A percentile compares a stretch with the other conserved stretches of the same genome.
Conservation (phyloP, 1,140 invertebrate species). For the Gryon sp. region DNA sequence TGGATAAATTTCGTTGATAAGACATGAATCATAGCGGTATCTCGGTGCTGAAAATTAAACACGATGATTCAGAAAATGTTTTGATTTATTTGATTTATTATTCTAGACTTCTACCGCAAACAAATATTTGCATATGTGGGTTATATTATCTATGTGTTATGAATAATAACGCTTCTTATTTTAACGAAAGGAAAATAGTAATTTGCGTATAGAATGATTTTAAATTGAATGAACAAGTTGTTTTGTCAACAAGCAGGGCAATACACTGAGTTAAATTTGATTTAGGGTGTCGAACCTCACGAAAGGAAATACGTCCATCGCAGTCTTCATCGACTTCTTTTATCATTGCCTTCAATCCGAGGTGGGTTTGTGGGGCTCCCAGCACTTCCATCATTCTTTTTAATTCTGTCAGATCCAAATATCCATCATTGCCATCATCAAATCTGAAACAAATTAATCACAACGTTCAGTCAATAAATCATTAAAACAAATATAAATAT, state of each 20-base stretch:
- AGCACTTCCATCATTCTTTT: conserved; percentile 98
- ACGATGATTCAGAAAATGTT: too few species aligned
- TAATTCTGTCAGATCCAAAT: conserved; percentile 91
- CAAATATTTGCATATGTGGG: conserved; percentile 1
- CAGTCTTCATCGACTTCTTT: conserved; percentile 94
- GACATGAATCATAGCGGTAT: too few species aligned
- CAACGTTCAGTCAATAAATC: conserved; percentile 81
- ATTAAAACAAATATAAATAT: not conserved
- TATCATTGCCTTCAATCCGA: conserved; percentile 96
- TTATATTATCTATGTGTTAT: too few species aligned
- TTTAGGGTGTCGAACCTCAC: conserved; percentile 83
- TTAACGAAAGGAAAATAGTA: conserved; percentile 16
- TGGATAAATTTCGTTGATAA: too few species aligned
- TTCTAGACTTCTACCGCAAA: too few species aligned
- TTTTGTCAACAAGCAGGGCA: not conserved
- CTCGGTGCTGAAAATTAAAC: too few species aligned
- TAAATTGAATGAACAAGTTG: not conserved
- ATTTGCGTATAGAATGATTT: conserved; percentile 1
- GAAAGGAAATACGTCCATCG: conserved; percentile 93
- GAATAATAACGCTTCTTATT: too few species aligned
- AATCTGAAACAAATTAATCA: conserved; percentile 84
- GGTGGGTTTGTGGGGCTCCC: conserved; percentile 96
- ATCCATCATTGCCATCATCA: conserved; percentile 92
- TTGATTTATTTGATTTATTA: too few species aligned
- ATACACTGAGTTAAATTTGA: conserved; percentile 31